Percentiles rank a stretch among this genome's conserved stretches.
These are phyloP conservation scores for Sepiola atlantica DNA, from an alignment of 2,888 invertebrate species.

Conservation along the genomic window DNA sequence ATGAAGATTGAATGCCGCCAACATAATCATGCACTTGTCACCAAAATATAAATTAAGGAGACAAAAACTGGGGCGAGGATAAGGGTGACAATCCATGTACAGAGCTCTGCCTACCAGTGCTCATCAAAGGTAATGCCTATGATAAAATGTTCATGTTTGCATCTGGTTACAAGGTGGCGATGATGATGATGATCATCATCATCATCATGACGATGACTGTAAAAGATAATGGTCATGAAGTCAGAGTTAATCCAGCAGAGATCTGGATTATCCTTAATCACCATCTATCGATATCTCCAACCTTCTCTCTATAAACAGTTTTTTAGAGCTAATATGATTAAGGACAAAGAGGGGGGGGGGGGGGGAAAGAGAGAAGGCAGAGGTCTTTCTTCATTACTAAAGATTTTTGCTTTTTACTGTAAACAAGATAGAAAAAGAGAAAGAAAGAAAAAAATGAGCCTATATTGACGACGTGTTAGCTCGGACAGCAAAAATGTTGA, in stretches of 20 bases:
- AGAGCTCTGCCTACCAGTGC: neutral
- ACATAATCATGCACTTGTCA: neutral
- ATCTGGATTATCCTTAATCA: neutral
- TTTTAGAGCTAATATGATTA: neutral
- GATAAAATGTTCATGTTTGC: neutral
- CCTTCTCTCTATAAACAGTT: neutral
- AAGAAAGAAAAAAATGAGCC: neutral
- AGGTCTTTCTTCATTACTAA: neutral
- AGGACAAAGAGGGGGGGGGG: neutral
- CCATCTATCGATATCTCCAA: neutral
- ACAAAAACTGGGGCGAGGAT: neutral
- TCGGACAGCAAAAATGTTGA: neutral
- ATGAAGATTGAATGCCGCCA: neutral
- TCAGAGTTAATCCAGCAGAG: neutral
- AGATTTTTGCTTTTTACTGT: neutral
- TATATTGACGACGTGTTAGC: neutral
- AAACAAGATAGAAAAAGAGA: neutral
- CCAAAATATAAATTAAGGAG: neutral
- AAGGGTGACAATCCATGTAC: neutral
- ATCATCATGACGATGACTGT: neutral
- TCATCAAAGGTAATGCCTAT: neutral
- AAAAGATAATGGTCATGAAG: neutral
- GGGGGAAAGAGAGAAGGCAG: too few relatives aligned
- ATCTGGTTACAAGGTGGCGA: neutral
- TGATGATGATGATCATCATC: too few relatives aligned